A percentile compares a stretch with the other conserved stretches of the same genome.
These are phyloP conservation scores for Loxodonta africana DNA, from an alignment of 2,113 vertebrate species.

Conservation along the genomic window DNA sequence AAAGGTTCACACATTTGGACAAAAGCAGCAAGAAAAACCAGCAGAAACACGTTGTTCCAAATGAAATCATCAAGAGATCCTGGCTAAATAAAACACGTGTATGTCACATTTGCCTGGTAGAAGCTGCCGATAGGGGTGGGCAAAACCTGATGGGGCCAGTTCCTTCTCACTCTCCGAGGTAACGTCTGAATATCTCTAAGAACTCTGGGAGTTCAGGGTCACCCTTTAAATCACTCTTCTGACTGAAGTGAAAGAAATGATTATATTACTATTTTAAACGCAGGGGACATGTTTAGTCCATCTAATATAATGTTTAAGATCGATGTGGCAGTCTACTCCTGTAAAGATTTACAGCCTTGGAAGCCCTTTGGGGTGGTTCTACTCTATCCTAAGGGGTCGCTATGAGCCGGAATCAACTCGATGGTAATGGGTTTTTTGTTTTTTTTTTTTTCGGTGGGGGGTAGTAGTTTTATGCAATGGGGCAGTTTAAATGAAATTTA, in stretches of 20 bases:
- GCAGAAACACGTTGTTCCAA: background rate
- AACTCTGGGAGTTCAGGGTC: background rate
- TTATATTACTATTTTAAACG: background rate
- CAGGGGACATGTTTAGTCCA: background rate
- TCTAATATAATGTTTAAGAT: background rate
- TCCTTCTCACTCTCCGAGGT: background rate
- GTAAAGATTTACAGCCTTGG: background rate
- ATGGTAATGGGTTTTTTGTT: background rate
- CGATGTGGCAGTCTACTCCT: background rate
- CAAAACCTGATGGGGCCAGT: background rate
- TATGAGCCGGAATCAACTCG: background rate
- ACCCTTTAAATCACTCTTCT: background rate
- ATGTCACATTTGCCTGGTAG: background rate
- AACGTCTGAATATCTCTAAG: background rate
- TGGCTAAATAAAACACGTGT: background rate
- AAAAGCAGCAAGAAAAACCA: background rate
- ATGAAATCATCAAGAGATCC: background rate
- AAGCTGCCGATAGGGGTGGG: background rate
- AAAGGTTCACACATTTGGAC: background rate
- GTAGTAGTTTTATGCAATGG: background rate
- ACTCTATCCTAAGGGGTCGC: background rate
- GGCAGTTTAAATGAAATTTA: constrained; percentile 12
- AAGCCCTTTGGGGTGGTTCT: background rate
- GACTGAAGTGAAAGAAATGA: background rate
- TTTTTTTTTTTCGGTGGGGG: no score